phyloP scores from a whole-genome alignment of 2,113 vertebrate genomes.

The Lepidothrix coronata region DNA sequence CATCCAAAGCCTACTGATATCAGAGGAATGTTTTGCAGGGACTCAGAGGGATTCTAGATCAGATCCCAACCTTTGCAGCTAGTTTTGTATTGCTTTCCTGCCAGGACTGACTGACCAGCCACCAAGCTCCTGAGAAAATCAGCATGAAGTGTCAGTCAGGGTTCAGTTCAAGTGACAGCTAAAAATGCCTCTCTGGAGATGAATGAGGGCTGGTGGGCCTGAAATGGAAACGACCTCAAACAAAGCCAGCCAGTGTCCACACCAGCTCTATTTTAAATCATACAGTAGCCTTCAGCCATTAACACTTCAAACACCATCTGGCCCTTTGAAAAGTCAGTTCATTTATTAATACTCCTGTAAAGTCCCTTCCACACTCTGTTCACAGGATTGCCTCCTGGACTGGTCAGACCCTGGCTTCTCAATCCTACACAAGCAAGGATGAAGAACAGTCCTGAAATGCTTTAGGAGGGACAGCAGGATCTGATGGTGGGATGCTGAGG shows the following conservation, averaged over 20 bases:
- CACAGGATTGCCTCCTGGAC: background rate
- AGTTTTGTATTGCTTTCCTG: background rate
- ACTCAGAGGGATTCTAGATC: background rate
- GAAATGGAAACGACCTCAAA: background rate
- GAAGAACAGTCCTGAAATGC: background rate
- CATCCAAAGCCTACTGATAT: slow-evolving; percentile 53
- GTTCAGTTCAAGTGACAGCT: slow-evolving; percentile 38
- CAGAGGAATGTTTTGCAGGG: slow-evolving; percentile 29
- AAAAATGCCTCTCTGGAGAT: slow-evolving; percentile 32
- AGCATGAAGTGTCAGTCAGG: slow-evolving; percentile 47
- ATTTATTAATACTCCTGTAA: slow-evolving; percentile 26
- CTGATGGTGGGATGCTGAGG: background rate
- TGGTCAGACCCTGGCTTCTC: background rate
- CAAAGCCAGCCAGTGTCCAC: slow-evolving; percentile 35
- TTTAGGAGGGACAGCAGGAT: background rate
- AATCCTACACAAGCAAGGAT: background rate
- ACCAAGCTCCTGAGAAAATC: slow-evolving; percentile 37
- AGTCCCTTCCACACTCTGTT: background rate
- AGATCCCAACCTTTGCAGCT: slow-evolving; percentile 8
- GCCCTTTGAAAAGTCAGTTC: slow-evolving; percentile 6
- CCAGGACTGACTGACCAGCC: slow-evolving; percentile 28
- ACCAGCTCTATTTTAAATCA: slow-evolving; percentile 14
- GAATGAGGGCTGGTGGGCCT: slow-evolving; percentile 7
- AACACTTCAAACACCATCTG: background rate
- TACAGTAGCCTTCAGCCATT: slow-evolving; percentile 30